Percentiles rank a stretch among this genome's conserved stretches.
Evolutionary conservation across 1,140 invertebrate genomes (phyloP).

Genomic region (Heliothis subflexa): DNA sequence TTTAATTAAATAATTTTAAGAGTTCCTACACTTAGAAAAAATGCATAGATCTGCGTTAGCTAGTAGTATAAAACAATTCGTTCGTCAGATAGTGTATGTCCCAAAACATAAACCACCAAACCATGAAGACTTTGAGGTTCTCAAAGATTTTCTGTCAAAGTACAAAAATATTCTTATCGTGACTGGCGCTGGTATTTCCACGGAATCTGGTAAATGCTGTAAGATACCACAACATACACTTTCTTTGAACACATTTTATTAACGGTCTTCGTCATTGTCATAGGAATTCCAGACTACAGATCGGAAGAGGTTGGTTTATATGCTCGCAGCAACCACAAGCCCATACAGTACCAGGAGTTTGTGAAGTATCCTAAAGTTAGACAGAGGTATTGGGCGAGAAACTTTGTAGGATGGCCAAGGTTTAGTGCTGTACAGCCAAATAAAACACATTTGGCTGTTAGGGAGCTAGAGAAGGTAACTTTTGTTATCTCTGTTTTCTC

Average conservation of each 20-base stretch:
- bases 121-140: slow-evolving; percentile 87
- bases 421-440: slow-evolving; percentile 91
- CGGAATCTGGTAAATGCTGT: slow-evolving; percentile 90
- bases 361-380: slow-evolving; percentile 89
- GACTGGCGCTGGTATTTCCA: slow-evolving; percentile 98
- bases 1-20: not conserved
- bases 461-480: slow-evolving; percentile 78
- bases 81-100: slow-evolving; percentile 87
- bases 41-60: slow-evolving; percentile 48
- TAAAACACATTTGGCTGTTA: slow-evolving; percentile 88
- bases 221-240: not conserved
- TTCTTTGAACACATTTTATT: slow-evolving; percentile 33
- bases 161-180: slow-evolving; percentile 90
- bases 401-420: slow-evolving; percentile 96
- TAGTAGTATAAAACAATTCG: slow-evolving; percentile 41
- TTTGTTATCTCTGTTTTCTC: not conserved
- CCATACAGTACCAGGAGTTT: slow-evolving; percentile 95
- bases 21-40: not conserved
- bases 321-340: slow-evolving; percentile 92
- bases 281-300: slow-evolving; percentile 97
- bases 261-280: not conserved
- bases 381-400: slow-evolving; percentile 97
- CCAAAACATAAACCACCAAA: slow-evolving; percentile 90
- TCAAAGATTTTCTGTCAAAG: slow-evolving; percentile 89
- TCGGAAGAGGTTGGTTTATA: slow-evolving; percentile 97